Percentiles rank a stretch among this genome's conserved stretches.
These are phyloP conservation scores for Prionace glauca DNA, from an alignment of 2,797 vertebrate species.

Conservation along the genomic window DNA sequence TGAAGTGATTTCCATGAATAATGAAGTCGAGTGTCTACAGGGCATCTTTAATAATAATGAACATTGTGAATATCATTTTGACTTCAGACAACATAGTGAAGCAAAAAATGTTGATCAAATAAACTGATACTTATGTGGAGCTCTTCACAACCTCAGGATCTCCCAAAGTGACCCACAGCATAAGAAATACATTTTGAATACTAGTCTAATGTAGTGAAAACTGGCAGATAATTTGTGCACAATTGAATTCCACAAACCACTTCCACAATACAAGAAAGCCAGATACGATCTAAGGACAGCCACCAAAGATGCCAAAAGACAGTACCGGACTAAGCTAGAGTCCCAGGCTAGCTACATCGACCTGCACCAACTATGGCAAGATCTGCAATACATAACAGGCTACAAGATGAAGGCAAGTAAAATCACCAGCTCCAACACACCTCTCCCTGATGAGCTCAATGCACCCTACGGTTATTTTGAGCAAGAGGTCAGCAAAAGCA, in stretches of 20 bases:
- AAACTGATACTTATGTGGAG: not conserved
- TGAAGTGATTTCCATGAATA: not conserved
- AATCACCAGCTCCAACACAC: no score
- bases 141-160: not conserved
- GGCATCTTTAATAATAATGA: not conserved
- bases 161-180: not conserved
- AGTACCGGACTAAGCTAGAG: no score
- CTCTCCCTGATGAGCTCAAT: no score
- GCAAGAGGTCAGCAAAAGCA: no score
- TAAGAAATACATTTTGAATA: not conserved
- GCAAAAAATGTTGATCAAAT: not conserved
- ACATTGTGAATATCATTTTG: not conserved
- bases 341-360: no score
- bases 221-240: not conserved
- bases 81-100: not conserved
- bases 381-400: no score
- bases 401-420: no score
- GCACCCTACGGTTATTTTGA: no score
- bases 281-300: no score
- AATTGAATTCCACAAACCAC: not conserved
- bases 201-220: not conserved
- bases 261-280: no score
- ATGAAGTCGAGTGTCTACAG: not conserved
- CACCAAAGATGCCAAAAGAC: no score
- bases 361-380: no score